phyloP scores from a whole-genome alignment of 1,140 invertebrate species.

The Halesus radiatus region DNA sequence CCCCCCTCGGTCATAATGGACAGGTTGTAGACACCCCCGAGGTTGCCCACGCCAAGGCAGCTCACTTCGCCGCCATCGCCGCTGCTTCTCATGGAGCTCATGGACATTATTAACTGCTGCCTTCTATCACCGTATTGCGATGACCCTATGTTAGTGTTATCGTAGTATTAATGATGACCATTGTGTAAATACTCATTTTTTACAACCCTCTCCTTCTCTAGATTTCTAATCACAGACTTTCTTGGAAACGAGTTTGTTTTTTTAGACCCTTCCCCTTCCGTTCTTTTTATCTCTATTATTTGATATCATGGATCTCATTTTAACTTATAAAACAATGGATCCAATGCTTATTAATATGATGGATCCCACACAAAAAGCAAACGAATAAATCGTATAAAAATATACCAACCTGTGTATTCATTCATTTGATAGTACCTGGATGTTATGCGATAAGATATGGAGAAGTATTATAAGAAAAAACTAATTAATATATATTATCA shows the following conservation, averaged over 20 bases:
- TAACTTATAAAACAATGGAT: not conserved
- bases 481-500: no score
- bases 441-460: no score
- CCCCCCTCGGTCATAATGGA: slow-evolving; percentile 37
- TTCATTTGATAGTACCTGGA: no score
- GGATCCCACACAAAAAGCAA: no score
- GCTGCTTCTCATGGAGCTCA: slow-evolving; percentile 59
- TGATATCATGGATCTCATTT: not conserved
- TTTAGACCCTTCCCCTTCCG: not conserved
- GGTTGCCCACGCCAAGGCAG: slow-evolving; percentile 57
- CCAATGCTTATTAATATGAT: not conserved
- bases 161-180: not conserved
- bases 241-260: no score
- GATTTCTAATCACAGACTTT: not conserved
- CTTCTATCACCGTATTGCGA: no score
- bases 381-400: no score
- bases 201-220: not conserved
- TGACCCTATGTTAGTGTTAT: not conserved
- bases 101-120: no score
- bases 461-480: no score
- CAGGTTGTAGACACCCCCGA: slow-evolving; percentile 56
- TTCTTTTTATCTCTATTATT: no score
- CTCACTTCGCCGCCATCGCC: slow-evolving; percentile 59
- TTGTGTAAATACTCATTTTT: not conserved
- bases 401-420: no score